These are phyloP conservation scores for Mesorhabditis sp. DNA, from an alignment of 2,888 invertebrate species.

Conservation along the genomic window DNA sequence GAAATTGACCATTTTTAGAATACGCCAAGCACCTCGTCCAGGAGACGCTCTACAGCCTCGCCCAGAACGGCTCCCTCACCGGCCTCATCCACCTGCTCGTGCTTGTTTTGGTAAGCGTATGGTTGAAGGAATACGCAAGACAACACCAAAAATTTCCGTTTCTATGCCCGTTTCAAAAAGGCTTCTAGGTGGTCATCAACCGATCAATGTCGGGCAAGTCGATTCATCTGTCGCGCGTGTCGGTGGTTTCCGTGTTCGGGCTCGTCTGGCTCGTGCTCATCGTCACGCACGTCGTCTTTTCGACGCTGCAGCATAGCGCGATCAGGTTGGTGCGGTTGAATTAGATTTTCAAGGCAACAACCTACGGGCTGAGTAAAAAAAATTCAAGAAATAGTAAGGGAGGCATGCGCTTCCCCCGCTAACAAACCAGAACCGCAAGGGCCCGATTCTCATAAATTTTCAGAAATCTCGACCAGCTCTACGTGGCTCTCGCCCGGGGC, in stretches of 20 bases:
- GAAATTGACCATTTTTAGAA: background rate
- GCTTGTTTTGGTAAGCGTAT: constrained; percentile 40
- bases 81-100: constrained; percentile 54
- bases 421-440: no score
- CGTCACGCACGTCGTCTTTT: constrained; percentile 50
- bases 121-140: background rate
- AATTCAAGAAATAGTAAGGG: constrained; percentile 11
- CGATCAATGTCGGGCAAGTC: constrained; percentile 55
- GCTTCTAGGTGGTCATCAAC: constrained; percentile 44
- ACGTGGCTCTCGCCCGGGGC: constrained; percentile 27
- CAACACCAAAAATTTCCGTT: background rate
- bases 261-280: constrained; percentile 53
- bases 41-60: constrained; percentile 53
- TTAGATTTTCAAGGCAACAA: background rate
- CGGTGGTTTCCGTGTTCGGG: constrained; percentile 46
- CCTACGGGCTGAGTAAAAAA: background rate
- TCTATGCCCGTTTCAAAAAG: constrained; percentile 1
- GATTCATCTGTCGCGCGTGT: constrained; percentile 46
- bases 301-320: constrained; percentile 47
- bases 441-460: no score
- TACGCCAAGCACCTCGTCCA: constrained; percentile 47
- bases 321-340: constrained; percentile 19
- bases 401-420: constrained; percentile 27
- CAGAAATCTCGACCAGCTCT: constrained; percentile 32
- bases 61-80: constrained; percentile 52